Base-by-base conservation (phyloP, 2,888 invertebrate species). In the Eupithecia pulchellata region DNA sequence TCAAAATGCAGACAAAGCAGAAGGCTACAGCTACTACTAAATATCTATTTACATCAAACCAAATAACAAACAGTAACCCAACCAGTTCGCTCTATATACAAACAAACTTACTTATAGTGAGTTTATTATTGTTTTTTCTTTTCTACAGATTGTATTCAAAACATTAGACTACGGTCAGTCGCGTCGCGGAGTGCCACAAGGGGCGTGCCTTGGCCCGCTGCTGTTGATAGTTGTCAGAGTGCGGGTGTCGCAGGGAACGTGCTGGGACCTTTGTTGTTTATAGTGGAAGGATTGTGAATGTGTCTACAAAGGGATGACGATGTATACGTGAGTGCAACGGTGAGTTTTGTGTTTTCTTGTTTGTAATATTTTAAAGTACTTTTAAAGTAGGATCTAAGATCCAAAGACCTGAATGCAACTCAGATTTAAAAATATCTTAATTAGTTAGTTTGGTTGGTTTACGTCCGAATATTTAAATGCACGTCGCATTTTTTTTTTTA, bases 61-160 rank as follows among this genome's bases (percentile, higher is more conserved):
- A 52, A 52, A 52, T 52, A 52, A 25, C 52, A 52, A 52, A 52
- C 52, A 52, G 11, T 25, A 52, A 25, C 52, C 20, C 11, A 52
- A 47, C 47, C 47, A 47, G 17, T 79, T 71, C 77, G n/a, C 77
- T 72, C 73, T n/a, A 6, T 29, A 84, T 78, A 86, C 80, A 85
- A 86, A 85, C 79, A 81, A 77, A 79, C 82, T 81, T 78, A 79
- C 82, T 81, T 78, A 78, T 81, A 79, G 79, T 81, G 81, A 88
- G 89, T 91, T 92, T 92, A 92, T 91, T 93, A 93, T 93, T 93
- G 89, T 92, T 92, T 90, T 93, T 92, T 90, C 80, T 90, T 89
- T 91, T 89, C 90, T 93, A 88, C 93, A 94, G 93, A 91, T 91
- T 91, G 93, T 92, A 91, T 93, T 91, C 90, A 92, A 92, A 93